Evolutionary conservation across 2,797 vertebrate genomes (phyloP), one percentile per base, ranked within the genome.

Genomic region (Clarias platycephalus): DNA sequence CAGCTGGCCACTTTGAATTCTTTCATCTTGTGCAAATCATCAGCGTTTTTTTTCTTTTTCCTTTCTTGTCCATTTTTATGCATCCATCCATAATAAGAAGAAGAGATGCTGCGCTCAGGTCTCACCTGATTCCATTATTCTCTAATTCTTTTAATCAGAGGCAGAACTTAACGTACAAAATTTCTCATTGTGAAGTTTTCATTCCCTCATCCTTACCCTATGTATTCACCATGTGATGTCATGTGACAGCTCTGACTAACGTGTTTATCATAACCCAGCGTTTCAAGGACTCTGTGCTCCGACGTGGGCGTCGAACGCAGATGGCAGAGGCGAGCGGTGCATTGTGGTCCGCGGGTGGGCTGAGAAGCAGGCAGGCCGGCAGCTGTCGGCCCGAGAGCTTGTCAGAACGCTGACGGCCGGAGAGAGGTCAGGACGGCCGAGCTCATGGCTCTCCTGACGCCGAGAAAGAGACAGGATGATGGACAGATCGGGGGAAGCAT

Each of bases 231-330:
- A 28, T 66, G 63, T 37, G 34, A 37, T 37, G 37, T 84, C 58
- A 76, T 76, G 16, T 86, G 82, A n/a, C 67, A 58, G 81, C 72
- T 26, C 58, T 86, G 85, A 88, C 87, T 86, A 85, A 88, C 80
- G 53, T 77, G 80, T 86, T 86, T 87, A 84, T 87, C 86, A 85
- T 85, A 83, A 87, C 83, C 77, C 68, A 70, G 57, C n/a, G 60
- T 49, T 64, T 87, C 60, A 62, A 85, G 84, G 81, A 83, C 84
- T 83, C 22, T 3, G 53, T 75, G 84, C 74, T 70, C 44, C 57
- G 34, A 70, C 40, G 83, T 85, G 83, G 79, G 88, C 40, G 86
- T 80, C 18, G 60, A 67, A n/a, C 62, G 62, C 85, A 86, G 81
- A 70, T 71, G 80, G 62, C 63, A 76, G 40, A 28, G 64, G 76